phyloP scores from a whole-genome alignment of 1,140 invertebrate species.

The Brachionus sp. region DNA sequence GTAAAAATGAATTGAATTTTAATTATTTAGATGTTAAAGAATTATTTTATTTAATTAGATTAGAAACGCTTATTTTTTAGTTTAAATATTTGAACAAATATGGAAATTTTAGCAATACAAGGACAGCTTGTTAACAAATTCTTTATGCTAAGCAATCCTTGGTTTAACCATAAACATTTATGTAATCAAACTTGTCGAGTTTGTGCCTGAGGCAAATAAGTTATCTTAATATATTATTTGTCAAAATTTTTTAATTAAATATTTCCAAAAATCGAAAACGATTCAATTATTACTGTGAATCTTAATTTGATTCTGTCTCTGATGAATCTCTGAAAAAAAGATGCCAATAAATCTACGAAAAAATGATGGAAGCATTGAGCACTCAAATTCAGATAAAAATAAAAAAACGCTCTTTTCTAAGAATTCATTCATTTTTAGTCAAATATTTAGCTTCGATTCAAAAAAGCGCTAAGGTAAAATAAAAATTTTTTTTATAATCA shows the following conservation, averaged over 20 bases:
- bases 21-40: neutral
- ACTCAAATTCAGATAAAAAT: neutral
- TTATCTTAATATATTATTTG: no score
- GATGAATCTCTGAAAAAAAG: neutral
- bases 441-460: neutral
- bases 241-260: no score
- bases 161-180: no score
- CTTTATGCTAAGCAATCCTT: no score
- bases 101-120: neutral
- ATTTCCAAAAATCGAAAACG: neutral
- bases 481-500: neutral
- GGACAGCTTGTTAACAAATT: neutral
- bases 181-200: no score
- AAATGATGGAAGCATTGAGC: neutral
- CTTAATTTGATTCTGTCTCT: neutral
- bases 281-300: neutral
- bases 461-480: neutral
- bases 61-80: neutral
- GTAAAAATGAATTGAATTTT: neutral
- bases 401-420: neutral
- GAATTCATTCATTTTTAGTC: neutral
- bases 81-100: neutral
- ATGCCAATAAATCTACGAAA: neutral
- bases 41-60: constrained; percentile 26
- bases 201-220: no score